Evolutionary conservation across 23 tunicate species (phyloP).

Genomic region (Diplosoma virens): DNA sequence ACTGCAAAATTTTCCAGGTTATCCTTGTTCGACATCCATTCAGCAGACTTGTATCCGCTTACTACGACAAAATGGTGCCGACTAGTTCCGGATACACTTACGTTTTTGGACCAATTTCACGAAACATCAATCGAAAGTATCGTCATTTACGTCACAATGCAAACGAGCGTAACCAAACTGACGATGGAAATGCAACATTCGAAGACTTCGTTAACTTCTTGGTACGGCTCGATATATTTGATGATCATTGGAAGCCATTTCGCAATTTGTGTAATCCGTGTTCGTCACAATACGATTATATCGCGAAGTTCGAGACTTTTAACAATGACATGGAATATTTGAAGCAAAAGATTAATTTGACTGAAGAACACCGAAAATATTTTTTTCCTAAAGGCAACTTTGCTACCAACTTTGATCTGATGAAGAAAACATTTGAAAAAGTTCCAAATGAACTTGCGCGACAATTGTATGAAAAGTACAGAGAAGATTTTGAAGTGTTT

Average conservation of each 20-base stretch:
- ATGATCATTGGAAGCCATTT: conserved; percentile 4
- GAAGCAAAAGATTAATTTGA: too few species aligned
- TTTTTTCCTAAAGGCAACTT: conserved; percentile 12
- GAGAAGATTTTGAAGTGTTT: conserved; percentile 24
- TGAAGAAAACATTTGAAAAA: background rate
- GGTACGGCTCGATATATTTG: background rate
- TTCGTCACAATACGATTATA: background rate
- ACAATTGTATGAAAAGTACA: conserved; percentile 2
- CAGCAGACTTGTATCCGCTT: background rate
- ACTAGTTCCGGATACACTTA: background rate
- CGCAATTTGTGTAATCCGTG: background rate
- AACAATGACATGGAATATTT: conserved; percentile 5
- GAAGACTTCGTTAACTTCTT: conserved; percentile 31
- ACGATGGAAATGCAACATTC: conserved; percentile 11
- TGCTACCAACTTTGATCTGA: background rate
- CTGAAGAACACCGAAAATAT: background rate
- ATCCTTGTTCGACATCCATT: background rate
- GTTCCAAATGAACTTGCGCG: background rate
- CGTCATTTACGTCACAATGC: background rate
- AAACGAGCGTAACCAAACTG: background rate
- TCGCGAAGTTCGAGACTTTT: conserved; percentile 24
- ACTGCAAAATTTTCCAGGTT: background rate
- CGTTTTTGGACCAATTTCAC: background rate
- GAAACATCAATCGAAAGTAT: conserved; percentile 2
- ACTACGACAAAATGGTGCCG: conserved; percentile 3